phyloP scores from a whole-genome alignment of 2,113 vertebrate species.

The Smithornis capensis region DNA sequence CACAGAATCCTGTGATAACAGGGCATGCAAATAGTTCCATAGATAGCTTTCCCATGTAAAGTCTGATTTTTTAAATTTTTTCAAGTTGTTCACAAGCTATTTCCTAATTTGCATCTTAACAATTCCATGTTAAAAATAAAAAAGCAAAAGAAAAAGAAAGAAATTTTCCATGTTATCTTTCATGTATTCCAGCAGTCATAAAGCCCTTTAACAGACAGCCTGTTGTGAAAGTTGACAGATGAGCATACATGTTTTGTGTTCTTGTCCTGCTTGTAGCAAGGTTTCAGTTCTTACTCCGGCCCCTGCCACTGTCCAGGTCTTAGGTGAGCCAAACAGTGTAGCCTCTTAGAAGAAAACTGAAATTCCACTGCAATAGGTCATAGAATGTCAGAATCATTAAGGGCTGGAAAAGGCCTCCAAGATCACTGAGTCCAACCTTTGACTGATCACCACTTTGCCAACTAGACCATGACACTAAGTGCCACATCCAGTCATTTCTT shows the following conservation, averaged over 20 bases:
- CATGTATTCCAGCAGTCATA: neutral
- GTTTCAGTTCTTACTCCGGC: neutral
- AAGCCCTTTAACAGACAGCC: neutral
- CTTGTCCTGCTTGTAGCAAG: neutral
- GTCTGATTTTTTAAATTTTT: neutral
- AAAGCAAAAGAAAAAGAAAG: neutral
- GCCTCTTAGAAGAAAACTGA: neutral
- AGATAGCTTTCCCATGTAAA: neutral
- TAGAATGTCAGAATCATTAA: too few relatives aligned
- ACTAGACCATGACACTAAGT: neutral
- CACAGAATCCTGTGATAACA: neutral
- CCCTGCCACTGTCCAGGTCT: neutral
- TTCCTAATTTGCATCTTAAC: neutral
- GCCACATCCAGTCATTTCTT: accelerated
- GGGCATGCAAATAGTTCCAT: neutral
- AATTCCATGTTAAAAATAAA: neutral
- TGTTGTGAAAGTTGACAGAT: neutral
- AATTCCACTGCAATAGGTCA: neutral
- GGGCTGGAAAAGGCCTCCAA: neutral
- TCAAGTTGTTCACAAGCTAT: neutral
- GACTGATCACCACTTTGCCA: neutral
- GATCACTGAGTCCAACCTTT: neutral
- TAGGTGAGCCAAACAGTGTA: neutral
- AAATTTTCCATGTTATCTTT: neutral
- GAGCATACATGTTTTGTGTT: accelerated